These are phyloP conservation scores for Polypterus bichir DNA, from an alignment of 2,113 vertebrate species.

Conservation along the genomic window DNA sequence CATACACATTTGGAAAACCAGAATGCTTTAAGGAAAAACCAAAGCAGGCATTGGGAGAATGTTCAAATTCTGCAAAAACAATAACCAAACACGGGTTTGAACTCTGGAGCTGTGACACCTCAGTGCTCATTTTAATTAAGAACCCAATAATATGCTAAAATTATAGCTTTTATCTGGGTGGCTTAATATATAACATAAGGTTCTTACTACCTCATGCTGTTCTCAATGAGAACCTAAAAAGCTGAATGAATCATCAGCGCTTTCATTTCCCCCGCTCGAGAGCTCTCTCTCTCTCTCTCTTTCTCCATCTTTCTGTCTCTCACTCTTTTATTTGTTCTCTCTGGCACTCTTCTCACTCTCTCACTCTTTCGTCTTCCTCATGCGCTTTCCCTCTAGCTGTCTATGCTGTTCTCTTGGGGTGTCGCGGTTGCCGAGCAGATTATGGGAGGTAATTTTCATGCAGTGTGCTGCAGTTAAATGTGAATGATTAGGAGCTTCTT, in stretches of 20 bases:
- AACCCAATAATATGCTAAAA: too few relatives aligned
- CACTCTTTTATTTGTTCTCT: conserved; percentile 22
- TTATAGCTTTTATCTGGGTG: too few relatives aligned
- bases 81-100: too few relatives aligned
- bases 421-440: conserved; percentile 52
- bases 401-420: background rate
- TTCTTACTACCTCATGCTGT: too few relatives aligned
- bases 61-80: too few relatives aligned
- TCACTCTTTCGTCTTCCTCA: background rate
- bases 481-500: conserved; percentile 34
- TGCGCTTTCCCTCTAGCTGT: conserved; percentile 14
- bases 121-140: too few relatives aligned
- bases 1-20: too few relatives aligned
- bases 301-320: conserved; percentile 14
- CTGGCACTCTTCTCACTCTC: conserved; percentile 10
- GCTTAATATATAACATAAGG: too few relatives aligned
- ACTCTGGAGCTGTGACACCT: too few relatives aligned
- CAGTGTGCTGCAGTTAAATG: conserved; percentile 23
- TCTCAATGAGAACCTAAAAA: conserved; percentile 4
- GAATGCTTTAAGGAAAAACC: too few relatives aligned
- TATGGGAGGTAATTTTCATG: conserved; percentile 47
- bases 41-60: too few relatives aligned
- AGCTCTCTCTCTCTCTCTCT: conserved; percentile 7
- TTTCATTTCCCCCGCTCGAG: conserved; percentile 11
- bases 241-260: conserved; percentile 44